These are phyloP conservation scores for Chloroceryle amazona DNA, from an alignment of 2,797 vertebrate genomes.

Conservation along the genomic window DNA sequence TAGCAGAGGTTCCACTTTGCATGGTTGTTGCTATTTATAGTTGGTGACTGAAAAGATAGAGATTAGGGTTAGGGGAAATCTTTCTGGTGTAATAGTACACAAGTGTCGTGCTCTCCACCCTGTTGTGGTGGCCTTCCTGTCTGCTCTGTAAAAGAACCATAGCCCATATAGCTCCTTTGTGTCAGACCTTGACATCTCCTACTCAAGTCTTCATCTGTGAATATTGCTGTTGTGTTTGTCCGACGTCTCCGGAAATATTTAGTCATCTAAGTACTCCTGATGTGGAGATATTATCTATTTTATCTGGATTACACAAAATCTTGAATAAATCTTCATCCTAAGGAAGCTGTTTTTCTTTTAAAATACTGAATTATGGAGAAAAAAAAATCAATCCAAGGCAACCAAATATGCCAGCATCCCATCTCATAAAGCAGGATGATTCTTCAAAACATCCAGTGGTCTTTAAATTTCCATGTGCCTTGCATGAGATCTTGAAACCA, in stretches of 20 bases:
- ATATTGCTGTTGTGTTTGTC: not conserved
- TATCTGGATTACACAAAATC: not conserved
- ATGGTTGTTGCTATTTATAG: not conserved
- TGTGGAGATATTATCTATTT: not conserved
- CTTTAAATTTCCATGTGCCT: not conserved
- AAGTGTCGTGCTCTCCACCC: not conserved
- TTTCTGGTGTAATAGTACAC: not conserved
- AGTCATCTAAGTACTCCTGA: not conserved
- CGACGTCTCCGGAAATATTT: not conserved
- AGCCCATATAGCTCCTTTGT: not conserved
- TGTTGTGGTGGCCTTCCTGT: not conserved
- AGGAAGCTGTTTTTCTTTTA: not conserved
- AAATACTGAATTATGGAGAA: not conserved
- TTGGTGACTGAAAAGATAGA: not conserved
- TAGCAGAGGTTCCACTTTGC: not conserved
- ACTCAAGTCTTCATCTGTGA: not conserved
- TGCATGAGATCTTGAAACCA: not conserved
- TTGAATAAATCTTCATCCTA: not conserved
- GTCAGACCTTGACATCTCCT: not conserved
- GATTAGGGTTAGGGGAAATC: not conserved
- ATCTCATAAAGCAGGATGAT: not conserved
- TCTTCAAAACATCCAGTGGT: not conserved
- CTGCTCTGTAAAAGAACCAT: not conserved
- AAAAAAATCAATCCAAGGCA: not conserved
- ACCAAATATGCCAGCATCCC: not conserved